Conservation (phyloP, 1,140 invertebrate species). For the Octopus sinensis region DNA sequence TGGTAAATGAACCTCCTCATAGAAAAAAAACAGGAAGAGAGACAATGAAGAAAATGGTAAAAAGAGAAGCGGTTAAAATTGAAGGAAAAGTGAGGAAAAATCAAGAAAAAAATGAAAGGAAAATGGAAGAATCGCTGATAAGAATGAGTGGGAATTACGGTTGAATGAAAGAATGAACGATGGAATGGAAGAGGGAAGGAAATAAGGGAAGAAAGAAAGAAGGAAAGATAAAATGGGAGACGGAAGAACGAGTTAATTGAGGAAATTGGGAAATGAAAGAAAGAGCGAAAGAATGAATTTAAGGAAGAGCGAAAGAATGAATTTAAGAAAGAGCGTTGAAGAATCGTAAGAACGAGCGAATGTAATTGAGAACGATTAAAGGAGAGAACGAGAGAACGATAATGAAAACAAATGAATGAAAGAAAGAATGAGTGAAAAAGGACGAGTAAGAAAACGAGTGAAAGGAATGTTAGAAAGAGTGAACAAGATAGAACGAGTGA, state of each 20-base stretch:
- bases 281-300: background rate
- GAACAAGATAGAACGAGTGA: background rate
- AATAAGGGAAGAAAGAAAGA: background rate
- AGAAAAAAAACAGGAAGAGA: background rate
- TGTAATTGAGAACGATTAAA: background rate
- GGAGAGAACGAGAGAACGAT: background rate
- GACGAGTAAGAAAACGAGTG: background rate
- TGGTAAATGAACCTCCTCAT: too few relatives aligned
- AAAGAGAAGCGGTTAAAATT: background rate
- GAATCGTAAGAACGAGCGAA: background rate
- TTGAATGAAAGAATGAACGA: background rate
- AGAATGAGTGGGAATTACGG: background rate
- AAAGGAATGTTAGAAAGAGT: background rate
- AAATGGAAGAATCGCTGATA: background rate
- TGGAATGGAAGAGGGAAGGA: background rate
- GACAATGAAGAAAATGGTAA: background rate
- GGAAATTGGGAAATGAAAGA: background rate
- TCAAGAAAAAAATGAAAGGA: background rate
- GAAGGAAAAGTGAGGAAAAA: background rate
- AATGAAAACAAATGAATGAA: background rate
- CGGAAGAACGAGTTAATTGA: background rate
- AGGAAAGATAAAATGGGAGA: background rate
- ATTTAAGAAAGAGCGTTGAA: background rate
- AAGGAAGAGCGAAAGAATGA: background rate
- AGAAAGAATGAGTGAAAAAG: background rate